phyloP scores from a whole-genome alignment of 2,113 vertebrate species.

The Physeter macrocephalus region DNA sequence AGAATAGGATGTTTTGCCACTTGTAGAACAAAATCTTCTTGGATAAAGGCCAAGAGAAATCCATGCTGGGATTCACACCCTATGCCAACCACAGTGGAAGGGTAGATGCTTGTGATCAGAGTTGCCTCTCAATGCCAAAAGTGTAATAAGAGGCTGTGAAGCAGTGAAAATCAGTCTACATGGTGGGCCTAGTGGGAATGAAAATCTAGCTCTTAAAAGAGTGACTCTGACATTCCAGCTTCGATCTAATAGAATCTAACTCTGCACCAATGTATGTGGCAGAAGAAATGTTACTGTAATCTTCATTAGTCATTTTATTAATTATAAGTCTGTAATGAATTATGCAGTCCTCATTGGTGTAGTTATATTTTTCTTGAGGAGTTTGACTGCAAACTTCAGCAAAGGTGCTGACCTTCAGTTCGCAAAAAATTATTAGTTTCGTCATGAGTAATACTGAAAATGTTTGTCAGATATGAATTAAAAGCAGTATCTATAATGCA shows the following conservation, averaged over 20 bases:
- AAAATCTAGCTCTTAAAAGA: background rate
- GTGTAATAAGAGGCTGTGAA: background rate
- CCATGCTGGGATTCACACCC: background rate
- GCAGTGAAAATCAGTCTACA: background rate
- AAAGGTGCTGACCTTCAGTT: background rate
- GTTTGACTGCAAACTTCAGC: background rate
- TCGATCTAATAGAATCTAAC: background rate
- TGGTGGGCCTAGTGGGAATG: background rate
- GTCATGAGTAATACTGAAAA: background rate
- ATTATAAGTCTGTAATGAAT: background rate
- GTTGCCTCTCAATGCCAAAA: background rate
- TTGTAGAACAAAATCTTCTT: background rate
- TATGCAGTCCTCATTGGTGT: background rate
- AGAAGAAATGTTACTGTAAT: background rate
- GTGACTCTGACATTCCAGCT: background rate
- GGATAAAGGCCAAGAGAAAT: background rate
- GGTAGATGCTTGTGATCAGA: background rate
- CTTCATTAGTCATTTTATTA: background rate
- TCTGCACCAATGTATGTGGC: background rate
- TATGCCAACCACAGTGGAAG: background rate
- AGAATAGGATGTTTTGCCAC: background rate
- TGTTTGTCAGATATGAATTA: background rate
- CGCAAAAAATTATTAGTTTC: background rate
- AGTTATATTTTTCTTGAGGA: background rate
- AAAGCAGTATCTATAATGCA: background rate